phyloP scores from a whole-genome alignment of 1,140 invertebrate genomes.

The Plutomurus gul region DNA sequence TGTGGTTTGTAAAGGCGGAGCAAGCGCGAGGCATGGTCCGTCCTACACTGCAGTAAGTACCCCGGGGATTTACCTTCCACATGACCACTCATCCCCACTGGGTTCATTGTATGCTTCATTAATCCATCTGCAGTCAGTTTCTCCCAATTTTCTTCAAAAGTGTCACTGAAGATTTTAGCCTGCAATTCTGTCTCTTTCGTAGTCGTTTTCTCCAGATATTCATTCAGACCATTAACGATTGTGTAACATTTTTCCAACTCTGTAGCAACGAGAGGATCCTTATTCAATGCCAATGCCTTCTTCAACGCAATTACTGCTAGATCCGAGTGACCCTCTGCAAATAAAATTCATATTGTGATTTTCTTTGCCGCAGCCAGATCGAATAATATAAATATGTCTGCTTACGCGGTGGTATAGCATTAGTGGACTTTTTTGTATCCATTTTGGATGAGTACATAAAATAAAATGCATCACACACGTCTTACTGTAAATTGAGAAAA shows the following conservation, averaged over 20 bases:
- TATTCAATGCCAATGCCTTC: not conserved
- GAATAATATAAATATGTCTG: no score
- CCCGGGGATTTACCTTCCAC: no score
- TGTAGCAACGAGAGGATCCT: not conserved
- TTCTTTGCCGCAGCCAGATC: no score
- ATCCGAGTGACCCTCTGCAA: not conserved
- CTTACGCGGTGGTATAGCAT: no score
- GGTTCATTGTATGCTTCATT: not conserved
- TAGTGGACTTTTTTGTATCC: no score
- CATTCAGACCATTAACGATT: not conserved
- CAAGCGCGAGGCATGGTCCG: no score
- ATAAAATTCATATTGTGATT: no score
- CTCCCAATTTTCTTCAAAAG: slow-evolving; percentile 9
- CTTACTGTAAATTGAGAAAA: no score
- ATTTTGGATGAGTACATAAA: no score
- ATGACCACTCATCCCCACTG: not conserved
- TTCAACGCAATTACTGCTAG: not conserved
- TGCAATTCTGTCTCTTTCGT: not conserved
- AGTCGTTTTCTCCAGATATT: not conserved
- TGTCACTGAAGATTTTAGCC: slow-evolving; percentile 10
- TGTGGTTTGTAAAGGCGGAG: no score
- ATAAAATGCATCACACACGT: no score
- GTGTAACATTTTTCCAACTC: not conserved
- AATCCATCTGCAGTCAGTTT: not conserved
- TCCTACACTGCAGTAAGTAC: no score